phyloP scores from a whole-genome alignment of 2,797 vertebrate genomes.

The Pristis pectinata region DNA sequence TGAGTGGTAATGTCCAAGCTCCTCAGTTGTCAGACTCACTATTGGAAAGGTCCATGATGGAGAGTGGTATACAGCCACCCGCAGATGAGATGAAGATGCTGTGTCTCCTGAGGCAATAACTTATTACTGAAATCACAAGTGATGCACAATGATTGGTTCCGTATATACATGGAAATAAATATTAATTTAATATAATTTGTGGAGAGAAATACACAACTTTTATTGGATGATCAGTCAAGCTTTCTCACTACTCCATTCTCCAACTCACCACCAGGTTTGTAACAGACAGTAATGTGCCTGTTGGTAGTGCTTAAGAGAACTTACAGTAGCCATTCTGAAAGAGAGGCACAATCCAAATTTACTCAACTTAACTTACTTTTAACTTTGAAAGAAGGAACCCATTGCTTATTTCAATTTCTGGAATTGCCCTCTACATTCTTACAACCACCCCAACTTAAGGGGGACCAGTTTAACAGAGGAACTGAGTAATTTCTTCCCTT shows the following conservation, averaged over 20 bases:
- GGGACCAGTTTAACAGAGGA: neutral
- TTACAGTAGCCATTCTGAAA: too few species aligned
- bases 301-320: neutral
- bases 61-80: too few species aligned
- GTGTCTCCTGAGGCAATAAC: neutral
- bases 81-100: neutral
- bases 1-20: neutral
- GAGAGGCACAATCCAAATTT: neutral
- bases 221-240: neutral
- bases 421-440: neutral
- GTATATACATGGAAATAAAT: neutral
- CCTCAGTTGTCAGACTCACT: neutral
- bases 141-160: neutral
- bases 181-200: neutral
- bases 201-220: neutral
- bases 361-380: neutral
- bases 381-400: neutral
- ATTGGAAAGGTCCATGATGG: neutral
- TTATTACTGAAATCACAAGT: neutral
- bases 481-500: neutral
- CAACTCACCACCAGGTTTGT: neutral
- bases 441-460: too few species aligned
- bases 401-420: neutral
- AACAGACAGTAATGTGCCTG: neutral
- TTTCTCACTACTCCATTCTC: neutral